These are phyloP conservation scores for Sesamia inferens DNA, from an alignment of 2,888 invertebrate species.

Conservation along the genomic window DNA sequence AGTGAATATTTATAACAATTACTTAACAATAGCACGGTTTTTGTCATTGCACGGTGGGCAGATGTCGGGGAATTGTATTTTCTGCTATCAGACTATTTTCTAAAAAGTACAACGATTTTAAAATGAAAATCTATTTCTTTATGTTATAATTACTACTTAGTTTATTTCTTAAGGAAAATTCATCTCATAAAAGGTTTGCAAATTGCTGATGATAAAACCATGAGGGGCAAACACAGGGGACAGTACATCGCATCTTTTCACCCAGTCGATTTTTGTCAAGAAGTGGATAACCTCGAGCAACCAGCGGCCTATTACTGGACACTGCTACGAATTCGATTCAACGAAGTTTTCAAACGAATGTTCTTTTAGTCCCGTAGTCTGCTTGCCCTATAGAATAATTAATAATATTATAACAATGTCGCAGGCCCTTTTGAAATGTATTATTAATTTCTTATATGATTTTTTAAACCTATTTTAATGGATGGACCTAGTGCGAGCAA, in stretches of 20 bases:
- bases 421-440: conserved; percentile 20
- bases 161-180: background rate
- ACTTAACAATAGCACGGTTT: conserved; percentile 20
- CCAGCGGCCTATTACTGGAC: conserved; percentile 32
- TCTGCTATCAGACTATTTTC: background rate
- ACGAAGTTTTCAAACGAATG: background rate
- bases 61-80: conserved; percentile 17
- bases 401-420: conserved; percentile 30
- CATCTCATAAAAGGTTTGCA: conserved; percentile 4
- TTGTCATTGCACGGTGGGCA: conserved; percentile 29
- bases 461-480: background rate
- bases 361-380: conserved; percentile 1
- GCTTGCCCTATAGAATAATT: conserved; percentile 32
- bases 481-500: background rate
- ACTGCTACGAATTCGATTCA: conserved; percentile 29
- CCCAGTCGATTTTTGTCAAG: background rate
- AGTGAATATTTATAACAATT: conserved; percentile 10
- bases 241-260: background rate
- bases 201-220: background rate
- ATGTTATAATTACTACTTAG: background rate
- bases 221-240: background rate
- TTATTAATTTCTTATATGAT: background rate
- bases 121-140: background rate
- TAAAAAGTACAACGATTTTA: conserved; percentile 5
- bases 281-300: conserved; percentile 6